These are phyloP conservation scores for Ochotona curzoniae DNA, from an alignment of 2,113 vertebrate genomes.

Conservation along the genomic window DNA sequence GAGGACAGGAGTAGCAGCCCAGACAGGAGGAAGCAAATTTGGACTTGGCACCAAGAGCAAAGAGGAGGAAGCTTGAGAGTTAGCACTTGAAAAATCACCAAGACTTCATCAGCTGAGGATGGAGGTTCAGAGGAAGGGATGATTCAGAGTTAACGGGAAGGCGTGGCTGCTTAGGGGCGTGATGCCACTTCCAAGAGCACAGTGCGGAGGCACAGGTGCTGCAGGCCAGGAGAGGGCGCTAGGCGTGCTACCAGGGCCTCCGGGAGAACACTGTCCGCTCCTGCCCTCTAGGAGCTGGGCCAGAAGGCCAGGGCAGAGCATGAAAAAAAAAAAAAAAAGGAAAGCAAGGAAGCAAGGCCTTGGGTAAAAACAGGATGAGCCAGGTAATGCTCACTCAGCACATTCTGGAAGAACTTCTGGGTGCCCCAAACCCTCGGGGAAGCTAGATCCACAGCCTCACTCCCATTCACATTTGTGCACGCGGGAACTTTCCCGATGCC, in stretches of 20 bases:
- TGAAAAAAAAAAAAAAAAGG: not conserved
- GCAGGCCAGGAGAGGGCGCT: not conserved
- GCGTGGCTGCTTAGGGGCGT: too few species aligned
- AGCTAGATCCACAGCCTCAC: not conserved
- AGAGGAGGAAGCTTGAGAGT: not conserved
- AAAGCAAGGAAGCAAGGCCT: too few species aligned
- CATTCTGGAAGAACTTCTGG: not conserved
- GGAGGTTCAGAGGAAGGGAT: not conserved
- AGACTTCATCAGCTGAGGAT: accelerated
- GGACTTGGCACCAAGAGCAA: not conserved
- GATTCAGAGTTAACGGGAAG: not conserved
- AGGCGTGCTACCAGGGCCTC: not conserved
- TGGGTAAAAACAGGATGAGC: not conserved
- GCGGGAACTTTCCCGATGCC: not conserved
- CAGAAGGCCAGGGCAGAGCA: not conserved
- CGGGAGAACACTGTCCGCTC: not conserved
- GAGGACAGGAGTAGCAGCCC: not conserved
- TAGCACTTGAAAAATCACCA: not conserved
- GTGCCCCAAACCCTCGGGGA: not conserved
- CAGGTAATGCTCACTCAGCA: not conserved
- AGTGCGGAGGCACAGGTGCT: accelerated
- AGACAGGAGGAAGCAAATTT: accelerated
- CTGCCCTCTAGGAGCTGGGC: not conserved
- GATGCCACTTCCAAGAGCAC: not conserved
- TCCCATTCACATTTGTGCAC: accelerated